Base-by-base conservation (phyloP, 2,113 vertebrate species). In the Stercorarius parasiticus region DNA sequence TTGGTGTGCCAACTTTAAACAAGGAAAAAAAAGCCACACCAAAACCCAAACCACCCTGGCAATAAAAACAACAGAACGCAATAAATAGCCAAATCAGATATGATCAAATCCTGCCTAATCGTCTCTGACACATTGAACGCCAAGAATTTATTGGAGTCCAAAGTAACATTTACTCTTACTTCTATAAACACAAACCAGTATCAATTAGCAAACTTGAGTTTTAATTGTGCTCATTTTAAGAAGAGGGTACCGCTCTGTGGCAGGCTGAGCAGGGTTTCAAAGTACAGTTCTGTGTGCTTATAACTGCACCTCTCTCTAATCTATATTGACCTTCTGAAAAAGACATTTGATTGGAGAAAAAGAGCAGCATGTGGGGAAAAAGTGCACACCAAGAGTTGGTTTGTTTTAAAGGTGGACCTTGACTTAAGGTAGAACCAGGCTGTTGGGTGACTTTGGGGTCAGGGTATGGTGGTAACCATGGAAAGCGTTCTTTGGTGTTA, bases 231-330 rank as follows among this genome's bases (percentile, higher is more conserved):
- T 55, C 5, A 1, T 71, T 94, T 78, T 45, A 59, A 92, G 91
- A 85, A 86, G 88, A 94, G 90, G 90, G 93, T 96, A 84, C 94
- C 9, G 2, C 79, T 96, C 92, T 70, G 82, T 91, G 91, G 53
- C 90, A 96, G 93, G 93, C 82, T 88, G 81, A 94, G 74, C 82
- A 52, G 79, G 53, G 93, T 97, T 95, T 96, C 97, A 96, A 97
- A 95, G 96, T 97, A 72, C 89, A 89, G 30, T 56, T 82, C 69
- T 72, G 79, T 93, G 95, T 96, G 94, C 96, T 94, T 45, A 8
- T 82, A 85, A 89, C 82, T 92, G 77, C 62, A 90, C 84, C 74
- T 86, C 61, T 94, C 67, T 78, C 12, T 77, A 97, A 97, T 88
- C 88, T 95, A 20, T 91, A 71, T 88, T 96, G 96, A 95, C 93